Percentiles rank a stretch among this genome's conserved stretches.
These are phyloP conservation scores for Steinernema feltiae DNA, from an alignment of 1,140 invertebrate species.

Conservation along the genomic window DNA sequence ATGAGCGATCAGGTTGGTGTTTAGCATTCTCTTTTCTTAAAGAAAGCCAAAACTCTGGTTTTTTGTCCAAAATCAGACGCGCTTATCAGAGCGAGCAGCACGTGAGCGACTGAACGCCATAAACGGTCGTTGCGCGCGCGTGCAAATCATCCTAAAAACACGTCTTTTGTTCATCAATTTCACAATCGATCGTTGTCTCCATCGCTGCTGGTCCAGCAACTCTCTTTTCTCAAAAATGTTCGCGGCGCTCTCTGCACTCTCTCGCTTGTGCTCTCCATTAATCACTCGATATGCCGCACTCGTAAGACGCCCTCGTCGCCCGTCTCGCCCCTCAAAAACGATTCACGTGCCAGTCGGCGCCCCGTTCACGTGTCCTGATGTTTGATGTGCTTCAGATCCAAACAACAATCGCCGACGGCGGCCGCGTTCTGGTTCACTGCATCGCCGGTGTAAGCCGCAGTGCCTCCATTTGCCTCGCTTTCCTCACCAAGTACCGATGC, in stretches of 20 bases:
- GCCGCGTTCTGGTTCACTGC: slow-evolving; percentile 76
- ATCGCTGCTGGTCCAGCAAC: neutral
- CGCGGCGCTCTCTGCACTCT: neutral
- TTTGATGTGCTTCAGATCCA: slow-evolving; percentile 42
- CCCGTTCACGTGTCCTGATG: slow-evolving; percentile 9
- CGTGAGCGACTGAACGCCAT: neutral
- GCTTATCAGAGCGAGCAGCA: too few species aligned
- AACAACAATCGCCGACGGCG: slow-evolving; percentile 57
- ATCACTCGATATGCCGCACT: neutral
- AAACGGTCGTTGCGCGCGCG: too few species aligned
- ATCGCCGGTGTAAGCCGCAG: slow-evolving; percentile 79
- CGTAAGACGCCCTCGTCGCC: neutral
- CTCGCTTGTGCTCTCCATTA: neutral
- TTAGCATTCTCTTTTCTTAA: neutral
- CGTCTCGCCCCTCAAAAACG: neutral
- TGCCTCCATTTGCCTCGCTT: slow-evolving; percentile 76
- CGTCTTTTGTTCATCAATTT: too few species aligned
- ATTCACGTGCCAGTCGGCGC: neutral
- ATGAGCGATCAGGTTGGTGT: slow-evolving; percentile 66
- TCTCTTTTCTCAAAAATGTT: neutral
- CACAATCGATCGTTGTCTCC: neutral
- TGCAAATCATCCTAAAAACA: too few species aligned
- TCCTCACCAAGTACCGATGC: slow-evolving; percentile 74
- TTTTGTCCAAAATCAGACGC: too few species aligned
- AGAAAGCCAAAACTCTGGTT: too few species aligned